Evolutionary conservation across 2,888 invertebrate species (phyloP).

Genomic region (Rhyacophila evoluta): DNA sequence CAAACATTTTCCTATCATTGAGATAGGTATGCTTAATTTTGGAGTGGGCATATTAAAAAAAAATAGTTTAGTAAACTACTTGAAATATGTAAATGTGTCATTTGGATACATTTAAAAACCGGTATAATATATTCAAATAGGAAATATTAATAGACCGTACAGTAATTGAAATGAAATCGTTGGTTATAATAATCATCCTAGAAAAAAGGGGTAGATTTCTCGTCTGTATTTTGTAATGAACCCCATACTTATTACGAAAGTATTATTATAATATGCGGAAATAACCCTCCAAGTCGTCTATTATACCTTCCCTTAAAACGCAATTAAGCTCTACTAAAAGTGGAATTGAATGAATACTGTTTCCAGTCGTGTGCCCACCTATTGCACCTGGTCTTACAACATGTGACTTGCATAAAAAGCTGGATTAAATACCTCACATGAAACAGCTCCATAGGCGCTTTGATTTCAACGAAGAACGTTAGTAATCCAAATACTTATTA

Average conservation of each 20-base stretch:
- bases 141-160: not conserved
- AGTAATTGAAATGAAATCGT: constrained; percentile 11
- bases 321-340: constrained; percentile 34
- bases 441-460: too few species aligned
- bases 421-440: not conserved
- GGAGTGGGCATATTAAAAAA: too few species aligned
- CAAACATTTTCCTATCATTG: too few species aligned
- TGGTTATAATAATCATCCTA: not conserved
- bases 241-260: constrained; percentile 34
- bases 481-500: too few species aligned
- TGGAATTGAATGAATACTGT: constrained; percentile 29
- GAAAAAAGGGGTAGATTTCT: not conserved
- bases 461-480: too few species aligned
- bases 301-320: constrained; percentile 42
- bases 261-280: not conserved
- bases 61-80: too few species aligned
- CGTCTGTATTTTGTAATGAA: constrained; percentile 29
- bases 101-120: too few species aligned
- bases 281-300: not conserved
- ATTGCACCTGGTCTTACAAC: constrained; percentile 32
- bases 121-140: too few species aligned
- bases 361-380: constrained; percentile 21
- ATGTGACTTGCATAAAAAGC: constrained; percentile 40
- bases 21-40: too few species aligned
- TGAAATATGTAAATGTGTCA: too few species aligned